Evolutionary conservation across 2,113 vertebrate species (phyloP), one percentile per base, ranked within the genome.

Genomic region (Aplodontia rufa): DNA sequence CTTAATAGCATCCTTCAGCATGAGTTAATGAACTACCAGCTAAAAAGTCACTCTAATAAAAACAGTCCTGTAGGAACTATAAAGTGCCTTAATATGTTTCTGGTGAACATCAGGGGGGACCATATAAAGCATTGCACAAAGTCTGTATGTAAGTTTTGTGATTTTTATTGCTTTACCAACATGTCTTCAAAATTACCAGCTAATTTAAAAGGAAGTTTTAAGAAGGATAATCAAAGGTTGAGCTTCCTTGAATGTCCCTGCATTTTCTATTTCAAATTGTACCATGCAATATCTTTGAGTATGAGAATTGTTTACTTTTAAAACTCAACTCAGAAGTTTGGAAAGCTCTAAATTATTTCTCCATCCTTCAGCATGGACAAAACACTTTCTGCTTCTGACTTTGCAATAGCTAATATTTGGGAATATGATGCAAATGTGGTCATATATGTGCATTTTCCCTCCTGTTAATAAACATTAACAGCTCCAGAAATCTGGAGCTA

Each of bases 231-330:
- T 62, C 64, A 91, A 87, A 69, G 14, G 20, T n/a, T 87, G 28
- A 76, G 62, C 20, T 83, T 91, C 40, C 53, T 64, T 78, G 64
- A 69, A 40, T 76, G 19, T 17, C 75, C 28, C 58, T 80, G 32
- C 19, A 19, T 82, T 79, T 58, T 79, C 45, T 89, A 4, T 66
- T 97, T 81, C 91, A 49, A 93, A 83, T 42, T 86, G 17, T 4
- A 90, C 47, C 53, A 51, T 16, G 13, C 68, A 84, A 89, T 64
- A 30, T 49, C 30, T 88, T 80, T 78, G 55, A 89, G 19, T 40
- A 79, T 75, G 66, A 82, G 26, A 83, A 90, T 55, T 94, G n/a
- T 95, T 93, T 79, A 32, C 71, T 86, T 81, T 91, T 55, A 49
- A 91, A 96, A 78, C 35, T 82, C n/a, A 55, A n/a, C 64, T 83